phyloP scores from a whole-genome alignment of 2,113 vertebrate genomes.

The Centrocercus urophasianus region DNA sequence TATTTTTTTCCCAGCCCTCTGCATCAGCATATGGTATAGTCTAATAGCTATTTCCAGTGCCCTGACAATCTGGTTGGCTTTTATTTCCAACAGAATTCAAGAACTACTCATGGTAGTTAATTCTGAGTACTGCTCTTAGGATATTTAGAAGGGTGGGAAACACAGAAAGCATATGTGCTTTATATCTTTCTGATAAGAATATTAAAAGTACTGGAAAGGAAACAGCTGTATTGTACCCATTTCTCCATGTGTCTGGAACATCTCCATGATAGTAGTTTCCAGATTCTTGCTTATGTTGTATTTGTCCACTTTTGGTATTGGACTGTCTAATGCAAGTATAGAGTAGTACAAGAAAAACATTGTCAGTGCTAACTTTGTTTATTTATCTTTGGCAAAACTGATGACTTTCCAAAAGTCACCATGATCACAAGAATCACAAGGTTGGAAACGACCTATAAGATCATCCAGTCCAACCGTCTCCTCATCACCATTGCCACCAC shows the following conservation, averaged over 20 bases:
- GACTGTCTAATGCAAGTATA: background rate
- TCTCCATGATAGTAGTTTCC: background rate
- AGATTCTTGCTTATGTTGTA: background rate
- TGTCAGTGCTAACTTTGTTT: background rate
- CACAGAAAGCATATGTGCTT: background rate
- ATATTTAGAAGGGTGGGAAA: background rate
- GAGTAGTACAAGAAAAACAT: background rate
- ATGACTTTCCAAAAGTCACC: background rate
- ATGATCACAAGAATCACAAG: too few relatives aligned
- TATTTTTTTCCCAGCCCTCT: background rate
- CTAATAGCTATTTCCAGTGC: background rate
- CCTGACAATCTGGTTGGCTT: background rate
- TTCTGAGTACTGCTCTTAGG: background rate
- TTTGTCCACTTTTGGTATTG: background rate
- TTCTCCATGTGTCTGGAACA: background rate
- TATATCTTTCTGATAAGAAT: background rate
- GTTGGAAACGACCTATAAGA: too few relatives aligned
- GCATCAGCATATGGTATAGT: background rate
- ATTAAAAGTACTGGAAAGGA: background rate
- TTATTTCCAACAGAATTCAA: background rate
- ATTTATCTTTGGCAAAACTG: background rate
- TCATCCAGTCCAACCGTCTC: too few relatives aligned
- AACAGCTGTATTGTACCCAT: fast-evolving
- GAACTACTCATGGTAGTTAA: background rate
- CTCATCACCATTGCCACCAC: too few relatives aligned